These are phyloP conservation scores for Phymanthus crucifer DNA, from an alignment of 92 coral and sea anemone genomes.

Conservation along the genomic window DNA sequence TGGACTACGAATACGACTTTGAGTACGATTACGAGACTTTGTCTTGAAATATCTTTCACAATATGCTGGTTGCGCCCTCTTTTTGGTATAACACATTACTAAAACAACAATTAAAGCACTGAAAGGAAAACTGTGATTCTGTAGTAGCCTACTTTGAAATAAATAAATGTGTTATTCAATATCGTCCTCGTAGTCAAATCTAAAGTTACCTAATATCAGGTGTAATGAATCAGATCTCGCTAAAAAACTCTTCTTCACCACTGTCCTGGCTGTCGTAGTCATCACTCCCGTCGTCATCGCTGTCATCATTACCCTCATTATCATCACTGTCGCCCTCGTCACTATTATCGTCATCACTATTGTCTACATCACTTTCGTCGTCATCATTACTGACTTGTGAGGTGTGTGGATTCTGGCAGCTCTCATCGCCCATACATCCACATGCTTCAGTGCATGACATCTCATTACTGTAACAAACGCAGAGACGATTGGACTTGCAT, in stretches of 20 bases:
- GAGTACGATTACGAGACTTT: too few species aligned
- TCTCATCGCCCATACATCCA: slow-evolving; percentile 52
- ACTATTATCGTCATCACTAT: neutral
- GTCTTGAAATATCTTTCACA: too few species aligned
- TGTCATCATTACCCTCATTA: neutral
- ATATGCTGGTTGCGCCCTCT: too few species aligned
- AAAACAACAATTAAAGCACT: neutral
- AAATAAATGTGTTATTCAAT: neutral
- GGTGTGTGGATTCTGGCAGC: slow-evolving; percentile 52
- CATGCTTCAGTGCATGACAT: slow-evolving; percentile 56
- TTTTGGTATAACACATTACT: too few species aligned
- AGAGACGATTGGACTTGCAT: slow-evolving; percentile 26
- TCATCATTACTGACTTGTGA: slow-evolving; percentile 3
- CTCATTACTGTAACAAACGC: slow-evolving; percentile 35
- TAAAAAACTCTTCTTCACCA: neutral
- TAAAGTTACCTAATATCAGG: neutral
- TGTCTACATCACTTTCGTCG: neutral
- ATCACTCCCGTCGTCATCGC: neutral
- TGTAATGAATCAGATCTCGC: neutral
- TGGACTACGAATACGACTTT: neutral
- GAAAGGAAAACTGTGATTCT: neutral
- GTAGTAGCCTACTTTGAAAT: neutral
- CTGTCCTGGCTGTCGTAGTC: neutral
- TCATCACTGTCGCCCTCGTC: neutral
- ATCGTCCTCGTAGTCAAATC: neutral